A percentile compares a stretch with the other conserved stretches of the same genome.
phyloP scores from a whole-genome alignment of 2,797 vertebrate species.

The Naso thynnoides region DNA sequence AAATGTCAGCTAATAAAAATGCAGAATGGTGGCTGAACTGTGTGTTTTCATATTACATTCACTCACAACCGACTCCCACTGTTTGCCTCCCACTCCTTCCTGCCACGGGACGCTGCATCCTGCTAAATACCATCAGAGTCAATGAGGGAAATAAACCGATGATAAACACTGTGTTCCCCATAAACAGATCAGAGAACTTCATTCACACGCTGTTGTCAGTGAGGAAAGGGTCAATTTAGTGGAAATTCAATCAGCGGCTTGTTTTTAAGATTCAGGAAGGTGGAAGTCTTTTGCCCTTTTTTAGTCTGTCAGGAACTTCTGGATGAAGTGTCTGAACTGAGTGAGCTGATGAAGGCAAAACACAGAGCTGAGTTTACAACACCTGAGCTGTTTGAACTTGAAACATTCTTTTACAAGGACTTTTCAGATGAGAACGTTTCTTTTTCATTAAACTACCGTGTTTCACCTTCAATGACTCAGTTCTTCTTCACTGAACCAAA shows the following conservation, averaged over 20 bases:
- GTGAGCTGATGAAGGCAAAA: slow-evolving; percentile 2
- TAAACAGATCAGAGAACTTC: slow-evolving; percentile 52
- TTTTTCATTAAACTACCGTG: background rate
- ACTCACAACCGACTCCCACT: slow-evolving; percentile 61
- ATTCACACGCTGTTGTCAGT: slow-evolving; percentile 37
- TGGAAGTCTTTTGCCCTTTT: slow-evolving; percentile 14
- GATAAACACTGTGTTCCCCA: slow-evolving; percentile 51
- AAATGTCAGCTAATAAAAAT: slow-evolving; percentile 80
- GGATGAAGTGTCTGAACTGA: slow-evolving; percentile 23
- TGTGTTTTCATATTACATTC: slow-evolving; percentile 62
- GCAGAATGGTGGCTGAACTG: slow-evolving; percentile 60
- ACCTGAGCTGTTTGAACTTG: slow-evolving; percentile 11
- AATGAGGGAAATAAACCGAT: slow-evolving; percentile 62
- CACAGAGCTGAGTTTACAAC: background rate
- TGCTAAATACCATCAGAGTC: slow-evolving; percentile 46
- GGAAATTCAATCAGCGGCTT: slow-evolving; percentile 45
- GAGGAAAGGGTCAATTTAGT: slow-evolving; percentile 49
- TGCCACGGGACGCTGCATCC: slow-evolving; percentile 26
- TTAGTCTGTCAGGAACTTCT: slow-evolving; percentile 27
- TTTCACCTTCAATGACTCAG: slow-evolving; percentile 1
- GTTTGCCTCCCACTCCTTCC: slow-evolving; percentile 19
- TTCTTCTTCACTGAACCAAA: background rate
- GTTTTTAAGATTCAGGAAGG: slow-evolving; percentile 24
- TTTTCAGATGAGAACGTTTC: background rate
- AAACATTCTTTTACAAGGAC: background rate